Evolutionary conservation across 2,888 invertebrate species (phyloP).

Genomic region (Cheilosia pagana): DNA sequence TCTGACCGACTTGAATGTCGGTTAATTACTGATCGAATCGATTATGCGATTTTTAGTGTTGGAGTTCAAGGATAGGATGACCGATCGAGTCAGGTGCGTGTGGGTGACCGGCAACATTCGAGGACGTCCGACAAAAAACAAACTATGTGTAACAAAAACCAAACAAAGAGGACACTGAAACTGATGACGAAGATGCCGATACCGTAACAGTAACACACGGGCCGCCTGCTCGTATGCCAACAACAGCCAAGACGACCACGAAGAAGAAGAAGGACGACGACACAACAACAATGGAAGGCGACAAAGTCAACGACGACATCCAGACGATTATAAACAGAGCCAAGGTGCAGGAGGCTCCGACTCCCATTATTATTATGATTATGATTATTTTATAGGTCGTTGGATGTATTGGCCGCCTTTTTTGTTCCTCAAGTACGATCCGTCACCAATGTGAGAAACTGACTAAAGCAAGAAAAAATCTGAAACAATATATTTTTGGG

Average conservation of each 20-base stretch:
- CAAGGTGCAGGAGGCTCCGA: conserved; percentile 59
- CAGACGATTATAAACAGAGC: conserved; percentile 56
- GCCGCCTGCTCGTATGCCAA: conserved; percentile 46
- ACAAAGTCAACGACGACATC: conserved; percentile 44
- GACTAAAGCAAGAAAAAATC: conserved; percentile 84
- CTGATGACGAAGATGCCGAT: conserved; percentile 21
- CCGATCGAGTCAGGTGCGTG: conserved; percentile 53
- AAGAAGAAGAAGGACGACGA: conserved; percentile 43
- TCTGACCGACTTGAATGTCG: conserved; percentile 34
- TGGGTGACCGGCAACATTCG: conserved; percentile 14
- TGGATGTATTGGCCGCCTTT: conserved; percentile 69
- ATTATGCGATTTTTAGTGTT: conserved; percentile 20
- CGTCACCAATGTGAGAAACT: conserved; percentile 84
- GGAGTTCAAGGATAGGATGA: conserved; percentile 44
- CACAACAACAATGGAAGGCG: conserved; percentile 40
- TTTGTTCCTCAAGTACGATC: conserved; percentile 79
- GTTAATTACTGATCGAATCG: conserved; percentile 67
- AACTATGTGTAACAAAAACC: not conserved
- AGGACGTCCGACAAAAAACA: not conserved
- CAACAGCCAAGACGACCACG: conserved; percentile 34
- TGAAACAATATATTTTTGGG: conserved; percentile 84
- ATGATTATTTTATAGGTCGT: conserved; percentile 74
- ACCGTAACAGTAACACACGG: conserved; percentile 2
- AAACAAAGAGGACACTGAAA: conserved; percentile 5
- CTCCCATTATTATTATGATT: conserved; percentile 66